phyloP scores from a whole-genome alignment of 2,797 vertebrate genomes.

The Chelon labrosus region DNA sequence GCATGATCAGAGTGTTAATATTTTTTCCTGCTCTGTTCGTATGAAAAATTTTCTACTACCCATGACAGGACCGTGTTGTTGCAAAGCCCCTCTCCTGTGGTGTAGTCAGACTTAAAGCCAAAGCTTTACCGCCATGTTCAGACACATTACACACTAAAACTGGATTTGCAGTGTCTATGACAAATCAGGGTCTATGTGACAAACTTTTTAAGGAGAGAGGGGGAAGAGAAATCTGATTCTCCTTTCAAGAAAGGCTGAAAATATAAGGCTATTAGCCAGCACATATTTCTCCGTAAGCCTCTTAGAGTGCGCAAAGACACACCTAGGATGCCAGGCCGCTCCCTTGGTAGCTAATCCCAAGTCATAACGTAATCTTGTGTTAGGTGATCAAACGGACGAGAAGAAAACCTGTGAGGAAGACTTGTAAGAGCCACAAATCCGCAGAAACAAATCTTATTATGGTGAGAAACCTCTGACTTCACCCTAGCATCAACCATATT shows the following conservation, averaged over 20 bases:
- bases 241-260: conserved; percentile 58
- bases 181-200: conserved; percentile 76
- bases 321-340: conserved; percentile 82
- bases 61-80: conserved; percentile 58
- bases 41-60: conserved; percentile 20
- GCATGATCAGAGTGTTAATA: neutral
- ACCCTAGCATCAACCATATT: conserved; percentile 57
- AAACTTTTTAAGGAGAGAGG: conserved; percentile 72
- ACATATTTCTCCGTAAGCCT: conserved; percentile 84
- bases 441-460: conserved; percentile 86
- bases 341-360: conserved; percentile 79
- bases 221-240: conserved; percentile 67
- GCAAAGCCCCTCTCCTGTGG: conserved; percentile 71
- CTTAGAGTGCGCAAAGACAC: conserved; percentile 83
- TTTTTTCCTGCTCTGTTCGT: conserved; percentile 3
- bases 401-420: conserved; percentile 77
- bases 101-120: conserved; percentile 68
- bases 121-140: conserved; percentile 69
- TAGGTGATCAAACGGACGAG: conserved; percentile 85
- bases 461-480: conserved; percentile 67
- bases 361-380: conserved; percentile 82
- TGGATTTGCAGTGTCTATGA: conserved; percentile 79
- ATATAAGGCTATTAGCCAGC: conserved; percentile 83
- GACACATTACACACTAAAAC: conserved; percentile 79
- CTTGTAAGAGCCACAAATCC: conserved; percentile 83